phyloP scores from a whole-genome alignment of 2,888 invertebrate genomes.

The Drosophila phalerata region DNA sequence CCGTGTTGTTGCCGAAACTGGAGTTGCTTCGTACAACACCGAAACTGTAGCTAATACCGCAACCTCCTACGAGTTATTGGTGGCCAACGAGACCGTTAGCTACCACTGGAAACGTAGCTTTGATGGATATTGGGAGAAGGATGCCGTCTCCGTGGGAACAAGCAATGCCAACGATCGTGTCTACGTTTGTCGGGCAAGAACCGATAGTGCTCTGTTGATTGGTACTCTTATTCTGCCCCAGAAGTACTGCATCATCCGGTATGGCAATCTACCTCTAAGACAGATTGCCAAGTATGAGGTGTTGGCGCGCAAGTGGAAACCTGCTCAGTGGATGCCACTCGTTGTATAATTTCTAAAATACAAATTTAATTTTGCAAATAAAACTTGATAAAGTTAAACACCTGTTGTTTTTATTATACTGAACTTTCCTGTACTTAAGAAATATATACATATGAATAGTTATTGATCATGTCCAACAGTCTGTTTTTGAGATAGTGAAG shows the following conservation, averaged over 20 bases:
- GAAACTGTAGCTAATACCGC: background rate
- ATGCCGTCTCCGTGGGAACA: constrained; percentile 52
- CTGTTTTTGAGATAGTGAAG: too few species aligned
- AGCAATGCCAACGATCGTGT: constrained; percentile 34
- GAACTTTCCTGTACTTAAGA: background rate
- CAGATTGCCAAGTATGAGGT: constrained; percentile 48
- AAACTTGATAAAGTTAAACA: background rate
- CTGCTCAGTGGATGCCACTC: background rate
- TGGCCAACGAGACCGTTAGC: constrained; percentile 23
- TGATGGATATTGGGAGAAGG: constrained; percentile 45
- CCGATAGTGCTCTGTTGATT: constrained; percentile 31
- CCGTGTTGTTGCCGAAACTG: constrained; percentile 52
- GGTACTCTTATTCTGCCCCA: constrained; percentile 29
- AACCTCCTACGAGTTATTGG: background rate
- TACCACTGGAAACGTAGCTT: constrained; percentile 54
- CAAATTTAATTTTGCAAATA: too few species aligned
- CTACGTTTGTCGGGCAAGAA: constrained; percentile 39
- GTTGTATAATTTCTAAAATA: background rate
- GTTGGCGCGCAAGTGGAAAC: constrained; percentile 27
- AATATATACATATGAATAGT: too few species aligned
- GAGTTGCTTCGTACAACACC: constrained; percentile 38
- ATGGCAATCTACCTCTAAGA: constrained; percentile 16
- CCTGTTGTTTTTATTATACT: background rate
- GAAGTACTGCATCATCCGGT: constrained; percentile 27
- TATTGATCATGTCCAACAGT: too few species aligned